Base-by-base conservation (phyloP, 2,113 vertebrate species). In the Bothrops jararaca region DNA sequence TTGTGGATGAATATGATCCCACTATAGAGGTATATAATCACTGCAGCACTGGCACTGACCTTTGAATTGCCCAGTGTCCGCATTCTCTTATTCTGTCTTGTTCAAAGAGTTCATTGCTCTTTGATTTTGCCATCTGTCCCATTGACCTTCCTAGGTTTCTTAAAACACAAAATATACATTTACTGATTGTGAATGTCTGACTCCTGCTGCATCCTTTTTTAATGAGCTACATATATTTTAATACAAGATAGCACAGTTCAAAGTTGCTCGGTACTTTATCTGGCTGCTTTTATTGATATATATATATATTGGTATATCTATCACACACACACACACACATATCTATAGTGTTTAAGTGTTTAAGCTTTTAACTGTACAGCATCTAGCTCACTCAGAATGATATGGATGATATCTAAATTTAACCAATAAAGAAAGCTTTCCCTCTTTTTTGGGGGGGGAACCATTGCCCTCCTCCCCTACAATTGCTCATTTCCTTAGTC, bases 1-100 rank as follows among this genome's bases (percentile, higher is more conserved):
- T 98, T 91, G 98, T 98, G 52, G 98, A 98, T 52, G 94, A 96
- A n/a, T 96, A 96, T 34, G 95, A 96, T 85, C 95, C 95, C 29
- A 96, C 95, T 26, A 96, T 96, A 60, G 93, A 94, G 94, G 94
- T 94, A 89, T 26, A 74, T 52, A 57, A 50, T 29, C 18, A 54
- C 24, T 3, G 4, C 80, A 90, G 20, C 3, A 10, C 26, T 42
- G 20, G 42, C 12, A 34, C 7, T 12, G 57, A 50, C 69, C 50
- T 89, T 10, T n/a, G 4, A 50, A 5, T 85, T 42, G 6, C 64
- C 53, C 42, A 48, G 2, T 52, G 29, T 85, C 26, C 22, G 9
- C 24, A 42, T 54, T 45, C 5, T 54, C 29, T 9, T 4, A 15
- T 34, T 69, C 22, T 88, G 10, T 39, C n/a, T 48, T 69, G 24